Conservation (phyloP, 2,797 vertebrate species). For the Halcyon chelicuti region DNA sequence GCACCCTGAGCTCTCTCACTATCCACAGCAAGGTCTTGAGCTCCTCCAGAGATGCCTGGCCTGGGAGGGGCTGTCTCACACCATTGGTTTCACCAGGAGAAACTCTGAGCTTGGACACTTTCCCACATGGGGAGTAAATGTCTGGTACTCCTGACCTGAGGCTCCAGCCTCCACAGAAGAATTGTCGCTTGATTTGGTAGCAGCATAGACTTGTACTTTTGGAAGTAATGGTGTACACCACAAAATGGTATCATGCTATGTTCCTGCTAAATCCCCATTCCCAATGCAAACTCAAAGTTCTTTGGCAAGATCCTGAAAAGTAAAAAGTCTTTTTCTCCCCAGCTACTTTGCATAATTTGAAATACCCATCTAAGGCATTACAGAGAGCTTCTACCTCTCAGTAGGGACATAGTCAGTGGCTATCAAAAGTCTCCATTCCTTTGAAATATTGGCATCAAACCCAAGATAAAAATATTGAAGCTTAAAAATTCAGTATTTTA, state of each 20-base stretch:
- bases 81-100: neutral
- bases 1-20: neutral
- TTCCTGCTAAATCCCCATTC: neutral
- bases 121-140: fast-evolving
- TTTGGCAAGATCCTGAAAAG: neutral
- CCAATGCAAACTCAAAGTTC: neutral
- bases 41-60: neutral
- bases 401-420: neutral
- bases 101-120: neutral
- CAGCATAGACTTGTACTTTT: neutral
- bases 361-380: neutral
- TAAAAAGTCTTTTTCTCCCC: neutral
- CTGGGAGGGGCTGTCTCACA: neutral
- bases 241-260: neutral
- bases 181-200: neutral
- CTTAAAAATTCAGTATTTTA: slow-evolving; percentile 47
- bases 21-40: neutral
- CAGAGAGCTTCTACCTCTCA: neutral
- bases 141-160: neutral
- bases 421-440: neutral
- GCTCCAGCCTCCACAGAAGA: neutral
- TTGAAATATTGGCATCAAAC: neutral
- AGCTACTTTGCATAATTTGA: neutral
- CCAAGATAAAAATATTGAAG: neutral
- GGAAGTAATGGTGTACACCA: neutral